Base-by-base conservation (phyloP, 1,140 invertebrate genomes). In the Dufourea novaeangliae region DNA sequence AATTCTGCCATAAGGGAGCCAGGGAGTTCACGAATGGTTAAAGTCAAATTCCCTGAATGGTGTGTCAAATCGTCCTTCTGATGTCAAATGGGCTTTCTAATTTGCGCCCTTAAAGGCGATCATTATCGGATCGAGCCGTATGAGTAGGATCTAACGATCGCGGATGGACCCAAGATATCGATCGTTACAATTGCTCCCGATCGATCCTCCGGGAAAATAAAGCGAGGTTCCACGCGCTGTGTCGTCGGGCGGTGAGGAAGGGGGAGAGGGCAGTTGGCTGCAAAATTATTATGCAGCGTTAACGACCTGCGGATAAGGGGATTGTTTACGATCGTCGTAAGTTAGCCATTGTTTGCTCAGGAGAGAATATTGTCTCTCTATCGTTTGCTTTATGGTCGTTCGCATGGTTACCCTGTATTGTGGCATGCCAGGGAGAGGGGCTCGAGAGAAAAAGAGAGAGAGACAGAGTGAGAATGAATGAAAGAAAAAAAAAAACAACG, bases 311-410 rank as follows among this genome's bases (percentile, higher is more conserved):
- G 80, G 80, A 84, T 84, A 84, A 79, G 80, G 61, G 56, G 62
- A 84, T 83, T 84, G 80, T 84, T 84, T 84, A 84, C 76, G 82
- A 83, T 83, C 70, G 70, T 66, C 67, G 80, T 84, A 84, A 84
- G 82, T 83, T 79, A 83, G 82, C 82, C 52, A 84, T 84, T 83
- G 82, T 84, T 83, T 83, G 82, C 71, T 54, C 80, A 75, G 46
- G n/a, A 76, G 77, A 79, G 77, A 83, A 83, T 84, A 84, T 84
- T 84, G 81, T 84, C 82, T 84, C 77, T 74, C 77, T 84, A 83
- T 83, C 82, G 77, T 76, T 68, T 83, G 81, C 46, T 84, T 83
- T 84, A 84, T 71, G 81, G 61, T 67, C 66, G 62, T 41, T 71
- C 77, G 75, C 52, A 59, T 44, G 79, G 74, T 82, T 83, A 83